A percentile compares a stretch with the other conserved stretches of the same genome.
Evolutionary conservation across 2,113 vertebrate genomes (phyloP).

Genomic region (Serilophus lunatus): DNA sequence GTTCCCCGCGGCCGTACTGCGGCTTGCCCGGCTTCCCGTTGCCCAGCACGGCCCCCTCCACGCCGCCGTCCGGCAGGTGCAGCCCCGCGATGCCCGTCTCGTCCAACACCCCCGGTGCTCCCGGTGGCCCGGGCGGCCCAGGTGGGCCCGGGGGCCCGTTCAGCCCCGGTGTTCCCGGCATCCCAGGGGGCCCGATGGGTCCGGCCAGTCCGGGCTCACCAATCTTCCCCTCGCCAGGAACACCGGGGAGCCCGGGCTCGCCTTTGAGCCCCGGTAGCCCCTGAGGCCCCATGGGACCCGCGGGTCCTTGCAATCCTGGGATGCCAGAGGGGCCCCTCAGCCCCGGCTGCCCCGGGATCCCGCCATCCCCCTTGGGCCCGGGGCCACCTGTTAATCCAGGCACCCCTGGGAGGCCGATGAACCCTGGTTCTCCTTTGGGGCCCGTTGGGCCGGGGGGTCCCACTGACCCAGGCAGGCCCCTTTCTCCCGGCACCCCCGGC

Average conservation of each 20-base stretch:
- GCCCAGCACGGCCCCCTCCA: constrained; percentile 86
- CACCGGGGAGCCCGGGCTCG: constrained; percentile 84
- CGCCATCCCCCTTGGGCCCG: constrained; percentile 86
- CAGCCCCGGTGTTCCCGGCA: constrained; percentile 83
- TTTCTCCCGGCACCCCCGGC: constrained; percentile 87
- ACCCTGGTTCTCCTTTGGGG: constrained; percentile 91
- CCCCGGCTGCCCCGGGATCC: constrained; percentile 86
- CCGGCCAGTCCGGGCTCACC: constrained; percentile 86
- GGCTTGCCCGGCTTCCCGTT: constrained; percentile 81
- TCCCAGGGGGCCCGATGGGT: constrained; percentile 87
- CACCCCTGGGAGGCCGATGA: constrained; percentile 85
- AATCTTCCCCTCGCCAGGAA: constrained; percentile 80
- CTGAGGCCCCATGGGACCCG: constrained; percentile 94
- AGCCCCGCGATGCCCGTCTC: constrained; percentile 84
- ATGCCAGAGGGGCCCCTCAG: constrained; percentile 90
- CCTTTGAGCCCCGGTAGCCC: constrained; percentile 89
- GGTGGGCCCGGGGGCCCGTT: constrained; percentile 80
- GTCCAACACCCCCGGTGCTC: constrained; percentile 72
- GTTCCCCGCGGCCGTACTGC: constrained; percentile 81
- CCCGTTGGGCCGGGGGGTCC: constrained; percentile 87
- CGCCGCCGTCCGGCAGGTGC: constrained; percentile 77
- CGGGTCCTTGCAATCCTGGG: constrained; percentile 89
- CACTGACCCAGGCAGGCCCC: constrained; percentile 83
- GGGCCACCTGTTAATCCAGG: constrained; percentile 80
- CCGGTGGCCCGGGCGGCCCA: constrained; percentile 82